Conservation (phyloP, 1,140 invertebrate species). For the Bombus pyrosoma region DNA sequence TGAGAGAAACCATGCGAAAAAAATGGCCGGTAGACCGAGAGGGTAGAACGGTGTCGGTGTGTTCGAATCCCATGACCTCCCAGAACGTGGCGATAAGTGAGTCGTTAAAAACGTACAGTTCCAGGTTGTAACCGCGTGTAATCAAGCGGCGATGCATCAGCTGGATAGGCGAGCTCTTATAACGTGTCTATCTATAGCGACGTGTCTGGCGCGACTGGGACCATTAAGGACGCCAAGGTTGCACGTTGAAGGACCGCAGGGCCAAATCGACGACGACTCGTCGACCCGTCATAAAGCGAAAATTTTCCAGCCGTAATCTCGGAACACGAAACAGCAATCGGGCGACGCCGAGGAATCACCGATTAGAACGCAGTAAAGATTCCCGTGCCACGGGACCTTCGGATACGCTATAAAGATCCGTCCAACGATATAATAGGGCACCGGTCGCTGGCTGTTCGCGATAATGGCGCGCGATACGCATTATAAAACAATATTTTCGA, state of each 20-base stretch:
- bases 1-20: slow-evolving; percentile 26
- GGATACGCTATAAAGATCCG: slow-evolving; percentile 48
- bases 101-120: slow-evolving; percentile 57
- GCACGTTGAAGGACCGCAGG: slow-evolving; percentile 3
- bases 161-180: slow-evolving; percentile 30
- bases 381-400: neutral
- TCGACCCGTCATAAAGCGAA: slow-evolving; percentile 59
- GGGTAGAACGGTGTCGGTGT: neutral
- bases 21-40: slow-evolving; percentile 22
- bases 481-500: slow-evolving; percentile 30
- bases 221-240: slow-evolving; percentile 54
- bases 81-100: slow-evolving; percentile 67
- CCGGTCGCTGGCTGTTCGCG: neutral
- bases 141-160: slow-evolving; percentile 48
- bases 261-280: slow-evolving; percentile 31
- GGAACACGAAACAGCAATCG: slow-evolving; percentile 67
- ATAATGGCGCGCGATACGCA: slow-evolving; percentile 19
- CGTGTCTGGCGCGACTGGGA: slow-evolving; percentile 15
- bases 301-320: slow-evolving; percentile 60
- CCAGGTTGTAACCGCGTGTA: slow-evolving; percentile 47
- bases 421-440: slow-evolving; percentile 32
- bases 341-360: slow-evolving; percentile 13
- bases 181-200: slow-evolving; percentile 62
- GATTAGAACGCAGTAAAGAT: slow-evolving; percentile 59
- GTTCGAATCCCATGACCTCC: slow-evolving; percentile 56